Conservation (phyloP, 2,888 invertebrate genomes). For the Palloptera scutellata region DNA sequence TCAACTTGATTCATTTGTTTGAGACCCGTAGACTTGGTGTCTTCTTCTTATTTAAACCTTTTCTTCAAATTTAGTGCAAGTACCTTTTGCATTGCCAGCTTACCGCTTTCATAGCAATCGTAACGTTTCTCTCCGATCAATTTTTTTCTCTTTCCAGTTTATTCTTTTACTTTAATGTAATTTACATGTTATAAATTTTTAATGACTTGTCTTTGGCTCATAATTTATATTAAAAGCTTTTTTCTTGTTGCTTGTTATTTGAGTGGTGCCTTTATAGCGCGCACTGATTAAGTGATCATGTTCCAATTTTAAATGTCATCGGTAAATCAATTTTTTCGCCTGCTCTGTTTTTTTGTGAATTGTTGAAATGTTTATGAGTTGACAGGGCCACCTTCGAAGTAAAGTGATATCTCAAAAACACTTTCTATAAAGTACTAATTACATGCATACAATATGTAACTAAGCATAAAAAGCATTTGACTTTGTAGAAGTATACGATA, state of each 20-base stretch:
- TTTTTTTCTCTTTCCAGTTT: too few species aligned
- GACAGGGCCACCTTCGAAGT: conserved; percentile 21
- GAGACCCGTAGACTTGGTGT: background rate
- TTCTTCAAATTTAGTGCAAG: too few species aligned
- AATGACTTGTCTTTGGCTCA: background rate
- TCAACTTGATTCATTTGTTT: too few species aligned
- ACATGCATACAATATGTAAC: too few species aligned
- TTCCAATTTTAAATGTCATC: conserved; percentile 9
- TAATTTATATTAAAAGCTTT: conserved; percentile 3
- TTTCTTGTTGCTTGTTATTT: background rate
- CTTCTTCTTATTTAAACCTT: background rate
- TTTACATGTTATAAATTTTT: conserved; percentile 8
- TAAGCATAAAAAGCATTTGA: too few species aligned
- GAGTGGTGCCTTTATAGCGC: background rate
- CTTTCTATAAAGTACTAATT: background rate
- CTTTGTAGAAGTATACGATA: too few species aligned
- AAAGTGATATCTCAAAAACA: background rate
- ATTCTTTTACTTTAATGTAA: conserved; percentile 4
- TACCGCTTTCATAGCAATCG: too few species aligned
- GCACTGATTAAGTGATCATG: conserved; percentile 8
- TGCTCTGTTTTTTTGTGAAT: background rate
- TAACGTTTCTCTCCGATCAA: too few species aligned
- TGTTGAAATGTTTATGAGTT: conserved; percentile 1
- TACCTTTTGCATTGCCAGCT: too few species aligned
- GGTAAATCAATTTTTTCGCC: conserved; percentile 12